Percentiles rank a stretch among this genome's conserved stretches.
Conservation (phyloP, 2,113 vertebrate species). For the Narcine bancroftii region DNA sequence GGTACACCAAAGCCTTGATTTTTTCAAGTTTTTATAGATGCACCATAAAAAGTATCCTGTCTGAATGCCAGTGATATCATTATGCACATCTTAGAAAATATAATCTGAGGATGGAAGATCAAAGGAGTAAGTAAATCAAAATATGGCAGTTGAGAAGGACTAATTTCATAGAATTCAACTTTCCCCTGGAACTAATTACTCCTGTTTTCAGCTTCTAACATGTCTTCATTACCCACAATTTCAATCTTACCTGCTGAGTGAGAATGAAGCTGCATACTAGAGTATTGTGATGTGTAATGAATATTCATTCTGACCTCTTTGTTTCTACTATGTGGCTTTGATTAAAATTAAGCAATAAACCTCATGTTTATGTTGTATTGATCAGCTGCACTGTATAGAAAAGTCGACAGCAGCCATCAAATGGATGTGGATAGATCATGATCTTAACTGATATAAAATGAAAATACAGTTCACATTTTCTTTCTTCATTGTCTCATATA, state of each 20-base stretch:
- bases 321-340: neutral
- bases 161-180: neutral
- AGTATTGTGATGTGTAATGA: no score
- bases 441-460: constrained; percentile 48
- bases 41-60: no score
- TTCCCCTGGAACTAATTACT: neutral
- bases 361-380: constrained; percentile 43
- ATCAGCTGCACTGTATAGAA: constrained; percentile 50
- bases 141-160: neutral
- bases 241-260: neutral
- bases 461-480: constrained; percentile 43
- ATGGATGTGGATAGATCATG: constrained; percentile 48
- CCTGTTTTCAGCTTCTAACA: neutral
- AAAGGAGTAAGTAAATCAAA: neutral
- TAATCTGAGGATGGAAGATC: neutral
- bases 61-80: no score
- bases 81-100: neutral
- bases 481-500: constrained; percentile 38
- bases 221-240: no score
- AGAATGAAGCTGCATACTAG: neutral
- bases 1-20: no score
- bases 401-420: constrained; percentile 44
- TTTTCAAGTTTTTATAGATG: no score
- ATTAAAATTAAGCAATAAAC: neutral
- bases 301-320: neutral